Evolutionary conservation across 1,140 invertebrate genomes (phyloP).

Genomic region (Caerostris extrusa): DNA sequence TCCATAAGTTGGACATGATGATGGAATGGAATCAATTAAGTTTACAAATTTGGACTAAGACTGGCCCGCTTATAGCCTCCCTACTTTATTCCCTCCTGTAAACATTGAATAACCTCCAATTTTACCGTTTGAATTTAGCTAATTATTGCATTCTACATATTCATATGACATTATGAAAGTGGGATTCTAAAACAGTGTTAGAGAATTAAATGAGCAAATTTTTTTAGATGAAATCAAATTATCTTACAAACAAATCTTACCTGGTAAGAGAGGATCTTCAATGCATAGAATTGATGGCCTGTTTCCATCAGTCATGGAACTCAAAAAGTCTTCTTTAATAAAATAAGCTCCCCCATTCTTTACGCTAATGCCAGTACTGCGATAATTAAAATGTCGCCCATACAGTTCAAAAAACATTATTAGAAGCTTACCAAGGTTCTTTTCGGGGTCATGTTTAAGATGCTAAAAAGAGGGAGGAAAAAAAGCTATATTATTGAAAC

Average conservation of each 20-base stretch:
- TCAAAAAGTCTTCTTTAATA: slow-evolving; percentile 95
- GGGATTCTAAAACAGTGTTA: neutral
- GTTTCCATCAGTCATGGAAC: slow-evolving; percentile 95
- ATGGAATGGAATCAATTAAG: too few relatives aligned
- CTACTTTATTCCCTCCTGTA: too few relatives aligned
- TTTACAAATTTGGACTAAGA: too few relatives aligned
- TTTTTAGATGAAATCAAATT: neutral
- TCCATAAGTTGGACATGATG: too few relatives aligned
- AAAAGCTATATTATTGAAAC: too few relatives aligned
- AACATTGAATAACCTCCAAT: too few relatives aligned
- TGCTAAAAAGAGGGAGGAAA: slow-evolving; percentile 39
- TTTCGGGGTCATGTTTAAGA: slow-evolving; percentile 17
- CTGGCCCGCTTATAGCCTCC: too few relatives aligned
- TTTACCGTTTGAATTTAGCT: too few relatives aligned
- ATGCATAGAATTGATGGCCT: slow-evolving; percentile 96
- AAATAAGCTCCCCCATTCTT: slow-evolving; percentile 97
- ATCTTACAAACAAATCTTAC: slow-evolving; percentile 79
- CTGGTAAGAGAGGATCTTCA: slow-evolving; percentile 97
- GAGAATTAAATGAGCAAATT: slow-evolving; percentile 7
- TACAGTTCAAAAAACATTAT: slow-evolving; percentile 99
- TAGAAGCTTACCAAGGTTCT: slow-evolving; percentile 91
- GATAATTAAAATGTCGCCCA: slow-evolving; percentile 97
- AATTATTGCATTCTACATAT: too few relatives aligned
- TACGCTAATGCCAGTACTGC: slow-evolving; percentile 96
- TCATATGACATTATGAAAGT: too few relatives aligned